Evolutionary conservation across 30 jellyfish, hydroid and myxozoan genomes (phyloP).

Genomic region (Turritopsis rubra): DNA sequence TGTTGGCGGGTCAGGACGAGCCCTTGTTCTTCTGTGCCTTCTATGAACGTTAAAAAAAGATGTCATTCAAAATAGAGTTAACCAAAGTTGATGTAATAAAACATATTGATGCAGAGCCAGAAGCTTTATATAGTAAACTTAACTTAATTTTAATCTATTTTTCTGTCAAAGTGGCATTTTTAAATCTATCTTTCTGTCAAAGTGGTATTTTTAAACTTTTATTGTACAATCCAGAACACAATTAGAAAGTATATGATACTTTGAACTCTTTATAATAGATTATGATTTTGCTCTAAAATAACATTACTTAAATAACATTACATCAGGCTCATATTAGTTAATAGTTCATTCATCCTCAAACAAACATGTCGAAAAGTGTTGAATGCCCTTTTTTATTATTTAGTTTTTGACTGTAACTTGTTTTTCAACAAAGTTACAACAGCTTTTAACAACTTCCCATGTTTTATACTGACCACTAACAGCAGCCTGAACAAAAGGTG

Average conservation of each 20-base stretch:
- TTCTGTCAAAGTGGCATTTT: neutral
- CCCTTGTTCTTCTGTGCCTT: neutral
- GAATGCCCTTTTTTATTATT: too few relatives aligned
- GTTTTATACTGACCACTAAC: too few relatives aligned
- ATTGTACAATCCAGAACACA: neutral
- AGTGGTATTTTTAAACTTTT: neutral
- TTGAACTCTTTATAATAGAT: neutral
- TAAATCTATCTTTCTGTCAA: neutral
- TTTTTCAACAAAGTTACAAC: too few relatives aligned
- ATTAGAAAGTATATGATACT: neutral
- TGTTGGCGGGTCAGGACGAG: neutral
- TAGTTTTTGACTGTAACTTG: too few relatives aligned
- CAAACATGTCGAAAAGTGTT: too few relatives aligned
- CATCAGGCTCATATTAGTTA: too few relatives aligned
- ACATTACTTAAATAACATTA: neutral
- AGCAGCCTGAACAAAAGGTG: neutral
- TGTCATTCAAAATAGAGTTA: neutral
- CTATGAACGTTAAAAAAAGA: neutral
- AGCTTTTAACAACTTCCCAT: too few relatives aligned
- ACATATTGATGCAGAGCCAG: neutral
- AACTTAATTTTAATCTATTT: too few relatives aligned
- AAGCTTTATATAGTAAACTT: neutral
- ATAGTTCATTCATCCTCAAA: too few relatives aligned
- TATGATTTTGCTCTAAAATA: neutral
- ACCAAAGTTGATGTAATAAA: neutral